Evolutionary conservation across 2,113 vertebrate genomes (phyloP).

Genomic region (Megaceryle maxima): DNA sequence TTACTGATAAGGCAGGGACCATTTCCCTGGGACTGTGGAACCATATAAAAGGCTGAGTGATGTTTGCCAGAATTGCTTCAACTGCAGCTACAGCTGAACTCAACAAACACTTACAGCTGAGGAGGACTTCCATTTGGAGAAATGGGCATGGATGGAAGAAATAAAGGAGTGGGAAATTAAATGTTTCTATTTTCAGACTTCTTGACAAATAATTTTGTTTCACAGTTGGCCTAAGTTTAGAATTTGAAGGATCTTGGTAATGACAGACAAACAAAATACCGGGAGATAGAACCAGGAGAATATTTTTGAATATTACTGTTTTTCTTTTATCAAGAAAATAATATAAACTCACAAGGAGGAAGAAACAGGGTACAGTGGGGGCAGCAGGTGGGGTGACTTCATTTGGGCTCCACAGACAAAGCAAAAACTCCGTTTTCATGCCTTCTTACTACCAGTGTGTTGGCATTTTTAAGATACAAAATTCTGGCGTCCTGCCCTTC

Average conservation of each 20-base stretch:
- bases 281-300: not conserved
- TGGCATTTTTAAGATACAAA: not conserved
- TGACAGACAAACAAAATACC: not conserved
- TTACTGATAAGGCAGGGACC: not conserved
- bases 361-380: not conserved
- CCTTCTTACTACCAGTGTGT: not conserved
- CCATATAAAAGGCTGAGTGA: not conserved
- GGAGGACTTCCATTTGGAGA: not conserved
- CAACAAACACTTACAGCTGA: not conserved
- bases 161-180: not conserved
- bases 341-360: not conserved
- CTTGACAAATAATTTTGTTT: not conserved
- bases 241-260: not conserved
- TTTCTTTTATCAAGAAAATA: not conserved
- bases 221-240: not conserved
- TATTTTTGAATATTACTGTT: not conserved
- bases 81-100: not conserved
- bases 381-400: rapidly evolving
- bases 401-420: not conserved
- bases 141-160: not conserved
- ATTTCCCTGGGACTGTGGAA: not conserved
- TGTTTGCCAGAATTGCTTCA: not conserved
- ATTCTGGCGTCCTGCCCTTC: not conserved
- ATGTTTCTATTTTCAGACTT: not conserved
- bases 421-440: not conserved